Percentiles rank a stretch among this genome's conserved stretches.
Conservation (phyloP, 2,113 vertebrate species). For the Gallinago paraguaiae region DNA sequence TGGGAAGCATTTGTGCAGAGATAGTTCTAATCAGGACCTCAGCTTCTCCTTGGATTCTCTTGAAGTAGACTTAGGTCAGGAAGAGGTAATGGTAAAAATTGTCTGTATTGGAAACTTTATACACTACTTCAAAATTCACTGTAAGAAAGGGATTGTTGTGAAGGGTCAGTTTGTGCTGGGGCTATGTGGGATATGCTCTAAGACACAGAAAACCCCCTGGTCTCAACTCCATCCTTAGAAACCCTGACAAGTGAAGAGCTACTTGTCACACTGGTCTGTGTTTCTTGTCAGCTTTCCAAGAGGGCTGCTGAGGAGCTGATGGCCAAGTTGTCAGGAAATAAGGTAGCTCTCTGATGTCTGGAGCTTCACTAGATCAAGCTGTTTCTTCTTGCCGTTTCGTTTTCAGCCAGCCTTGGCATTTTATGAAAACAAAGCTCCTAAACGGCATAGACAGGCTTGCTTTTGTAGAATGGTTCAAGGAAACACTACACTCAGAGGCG, state of each 20-base stretch:
- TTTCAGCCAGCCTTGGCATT: not conserved
- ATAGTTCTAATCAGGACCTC: not conserved
- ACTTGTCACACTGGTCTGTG: not conserved
- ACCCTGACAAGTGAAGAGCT: not conserved
- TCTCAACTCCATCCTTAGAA: not conserved
- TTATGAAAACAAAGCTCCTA: not conserved
- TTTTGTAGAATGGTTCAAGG: not conserved
- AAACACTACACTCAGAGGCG: not conserved
- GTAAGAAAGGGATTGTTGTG: not conserved
- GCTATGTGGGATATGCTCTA: fast-evolving
- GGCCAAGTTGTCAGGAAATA: not conserved
- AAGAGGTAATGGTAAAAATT: not conserved
- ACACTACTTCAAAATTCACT: not conserved
- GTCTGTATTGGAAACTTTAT: not conserved
- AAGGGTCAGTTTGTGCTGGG: not conserved
- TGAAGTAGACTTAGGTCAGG: not conserved
- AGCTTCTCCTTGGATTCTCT: not conserved
- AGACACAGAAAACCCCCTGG: not conserved
- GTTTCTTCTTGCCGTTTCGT: not conserved
- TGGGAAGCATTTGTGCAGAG: not conserved
- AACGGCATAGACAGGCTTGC: not conserved
- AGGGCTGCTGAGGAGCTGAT: not conserved
- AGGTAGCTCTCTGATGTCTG: not conserved
- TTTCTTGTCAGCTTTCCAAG: not conserved
- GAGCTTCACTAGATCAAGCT: not conserved